Conservation (phyloP, 2,888 invertebrate genomes). For the Argyresthia goedartella region DNA sequence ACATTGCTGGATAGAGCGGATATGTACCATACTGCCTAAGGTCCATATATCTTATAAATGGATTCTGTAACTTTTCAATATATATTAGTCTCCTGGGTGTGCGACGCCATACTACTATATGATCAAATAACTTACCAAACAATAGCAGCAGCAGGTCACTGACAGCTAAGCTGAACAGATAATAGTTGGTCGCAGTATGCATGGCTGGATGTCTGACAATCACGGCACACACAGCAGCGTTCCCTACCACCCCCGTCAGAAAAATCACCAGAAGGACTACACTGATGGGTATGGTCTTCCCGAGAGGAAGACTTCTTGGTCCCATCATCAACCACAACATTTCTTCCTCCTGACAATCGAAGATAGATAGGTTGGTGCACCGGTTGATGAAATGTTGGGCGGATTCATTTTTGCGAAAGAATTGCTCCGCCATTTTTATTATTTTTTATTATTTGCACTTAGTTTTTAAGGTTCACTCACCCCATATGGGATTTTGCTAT, state of each 20-base stretch:
- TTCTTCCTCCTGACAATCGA: conserved; percentile 73
- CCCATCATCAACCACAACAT: conserved; percentile 73
- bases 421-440: conserved; percentile 29
- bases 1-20: too few species aligned
- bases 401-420: conserved; percentile 39
- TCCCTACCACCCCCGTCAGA: conserved; percentile 86
- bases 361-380: conserved; percentile 49
- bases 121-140: conserved; percentile 76
- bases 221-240: conserved; percentile 86
- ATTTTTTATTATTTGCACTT: too few species aligned
- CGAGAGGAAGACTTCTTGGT: conserved; percentile 71
- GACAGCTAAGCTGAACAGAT: conserved; percentile 88
- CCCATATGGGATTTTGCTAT: too few species aligned
- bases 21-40: too few species aligned
- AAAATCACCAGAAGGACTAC: conserved; percentile 82
- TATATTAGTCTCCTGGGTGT: too few species aligned
- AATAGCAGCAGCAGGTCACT: conserved; percentile 86
- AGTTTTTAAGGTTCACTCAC: too few species aligned
- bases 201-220: conserved; percentile 84
- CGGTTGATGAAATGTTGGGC: conserved; percentile 33
- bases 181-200: conserved; percentile 94
- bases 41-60: too few species aligned
- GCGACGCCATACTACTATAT: too few species aligned
- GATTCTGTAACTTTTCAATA: too few species aligned
- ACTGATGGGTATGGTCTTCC: conserved; percentile 72